Evolutionary conservation across 2,113 vertebrate species (phyloP), one percentile per base, ranked within the genome.

Genomic region (Aptenodytes forsteri): DNA sequence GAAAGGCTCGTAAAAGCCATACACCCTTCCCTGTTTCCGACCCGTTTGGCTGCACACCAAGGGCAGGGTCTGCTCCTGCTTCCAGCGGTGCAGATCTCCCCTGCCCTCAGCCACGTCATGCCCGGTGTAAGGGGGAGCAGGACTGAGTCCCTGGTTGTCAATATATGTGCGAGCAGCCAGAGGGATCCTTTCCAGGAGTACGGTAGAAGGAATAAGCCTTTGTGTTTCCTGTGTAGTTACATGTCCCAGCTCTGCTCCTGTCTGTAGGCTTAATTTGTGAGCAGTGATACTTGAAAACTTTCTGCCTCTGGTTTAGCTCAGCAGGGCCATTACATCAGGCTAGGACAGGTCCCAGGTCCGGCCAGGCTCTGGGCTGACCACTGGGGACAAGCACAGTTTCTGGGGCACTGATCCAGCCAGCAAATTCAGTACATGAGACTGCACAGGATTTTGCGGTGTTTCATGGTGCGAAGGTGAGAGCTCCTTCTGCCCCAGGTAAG

Each of bases 41-140:
- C 64, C 23, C 10, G 0, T 72, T 58, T 95, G 90, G 82, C 90
- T 81, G 62, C 70, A 62, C 55, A 92, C 58, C 79, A 83, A 77
- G 71, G 92, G 62, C 87, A 86, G 32, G 38, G 46, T 19, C 91
- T 94, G 82, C 79, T 93, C 75, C 69, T 62, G 71, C 87, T 88
- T 89, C 82, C 94, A 84, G 71, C 1, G 0, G 15, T 42, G 59
- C 65, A 32, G 87, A 42, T 71, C 46, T 89, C 83, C 79, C 52
- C 77, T 10, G 5, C 54, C n/a, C 42, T 76, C 22, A 0, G 40
- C 30, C 11, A 0, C 5, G 1, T 88, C 92, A 69, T 4, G 0
- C 32, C 10, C 9, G 0, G 36, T 0, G 0, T 72, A 38, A 85
- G 66, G 3, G 10, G 73, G 61, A 84, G 49, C 27, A 75, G 32